Evolutionary conservation across 2,888 invertebrate genomes (phyloP).

Genomic region (Lasioglossum zephyrum): DNA sequence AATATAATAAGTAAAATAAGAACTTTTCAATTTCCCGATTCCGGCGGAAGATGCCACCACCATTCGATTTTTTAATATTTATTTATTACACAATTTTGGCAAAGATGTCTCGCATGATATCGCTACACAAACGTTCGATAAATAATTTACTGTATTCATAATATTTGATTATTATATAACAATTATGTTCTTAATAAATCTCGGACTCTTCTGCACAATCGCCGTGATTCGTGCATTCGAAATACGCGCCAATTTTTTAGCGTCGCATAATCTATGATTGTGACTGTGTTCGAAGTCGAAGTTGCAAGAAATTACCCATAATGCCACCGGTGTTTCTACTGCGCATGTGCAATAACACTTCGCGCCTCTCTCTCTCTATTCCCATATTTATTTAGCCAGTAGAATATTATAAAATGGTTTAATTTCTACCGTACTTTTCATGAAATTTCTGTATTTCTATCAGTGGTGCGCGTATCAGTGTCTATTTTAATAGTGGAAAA

Average conservation of each 20-base stretch:
- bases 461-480: neutral
- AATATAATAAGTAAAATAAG: neutral
- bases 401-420: neutral
- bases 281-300: neutral
- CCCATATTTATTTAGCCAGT: neutral
- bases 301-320: slow-evolving; percentile 59
- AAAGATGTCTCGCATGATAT: neutral
- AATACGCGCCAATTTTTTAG: neutral
- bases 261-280: neutral
- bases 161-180: neutral
- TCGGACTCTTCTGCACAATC: neutral
- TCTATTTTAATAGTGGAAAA: neutral
- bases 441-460: neutral
- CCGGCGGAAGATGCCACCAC: neutral
- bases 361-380: too few species aligned
- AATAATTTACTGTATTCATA: neutral
- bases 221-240: neutral
- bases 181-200: neutral
- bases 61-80: neutral
- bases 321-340: slow-evolving; percentile 6
- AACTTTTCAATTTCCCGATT: neutral
- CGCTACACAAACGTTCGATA: neutral
- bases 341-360: neutral
- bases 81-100: neutral
- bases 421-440: neutral